phyloP scores from a whole-genome alignment of 1,140 invertebrate species.

The Drosophila sechellia region DNA sequence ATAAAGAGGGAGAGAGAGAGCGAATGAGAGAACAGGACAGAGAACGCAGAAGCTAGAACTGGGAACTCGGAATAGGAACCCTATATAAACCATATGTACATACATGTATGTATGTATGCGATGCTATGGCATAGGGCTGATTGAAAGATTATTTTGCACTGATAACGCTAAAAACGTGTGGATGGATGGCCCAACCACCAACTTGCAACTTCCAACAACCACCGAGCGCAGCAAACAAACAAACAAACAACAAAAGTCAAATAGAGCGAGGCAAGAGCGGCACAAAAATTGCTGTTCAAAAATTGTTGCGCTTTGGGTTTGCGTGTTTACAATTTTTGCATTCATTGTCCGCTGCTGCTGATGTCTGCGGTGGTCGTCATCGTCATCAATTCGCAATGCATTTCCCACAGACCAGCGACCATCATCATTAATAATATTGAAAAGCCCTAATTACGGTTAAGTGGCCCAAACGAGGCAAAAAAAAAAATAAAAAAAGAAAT shows the following conservation, averaged over 20 bases:
- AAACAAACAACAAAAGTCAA: conserved; percentile 65
- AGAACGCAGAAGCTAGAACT: conserved; percentile 3
- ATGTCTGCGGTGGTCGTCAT: conserved; percentile 7
- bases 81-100: background rate
- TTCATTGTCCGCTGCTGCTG: conserved; percentile 60
- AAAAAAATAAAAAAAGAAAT: background rate
- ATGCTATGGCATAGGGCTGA: conserved; percentile 61
- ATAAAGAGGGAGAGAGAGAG: background rate
- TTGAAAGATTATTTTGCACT: conserved; percentile 83
- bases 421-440: conserved; percentile 84
- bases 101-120: background rate
- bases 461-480: conserved; percentile 71
- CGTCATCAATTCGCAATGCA: conserved; percentile 76
- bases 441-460: conserved; percentile 82
- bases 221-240: conserved; percentile 21
- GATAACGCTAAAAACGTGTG: conserved; percentile 83
- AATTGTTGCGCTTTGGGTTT: conserved; percentile 80
- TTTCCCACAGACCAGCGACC: conserved; percentile 77
- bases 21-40: conserved; percentile 15
- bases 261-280: conserved; percentile 65
- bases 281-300: conserved; percentile 76
- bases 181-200: conserved; percentile 58
- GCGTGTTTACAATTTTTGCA: conserved; percentile 74
- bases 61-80: conserved; percentile 11
- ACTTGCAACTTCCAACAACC: conserved; percentile 2